phyloP scores from a whole-genome alignment of 2,113 vertebrate genomes.

The Saguinus imperator region DNA sequence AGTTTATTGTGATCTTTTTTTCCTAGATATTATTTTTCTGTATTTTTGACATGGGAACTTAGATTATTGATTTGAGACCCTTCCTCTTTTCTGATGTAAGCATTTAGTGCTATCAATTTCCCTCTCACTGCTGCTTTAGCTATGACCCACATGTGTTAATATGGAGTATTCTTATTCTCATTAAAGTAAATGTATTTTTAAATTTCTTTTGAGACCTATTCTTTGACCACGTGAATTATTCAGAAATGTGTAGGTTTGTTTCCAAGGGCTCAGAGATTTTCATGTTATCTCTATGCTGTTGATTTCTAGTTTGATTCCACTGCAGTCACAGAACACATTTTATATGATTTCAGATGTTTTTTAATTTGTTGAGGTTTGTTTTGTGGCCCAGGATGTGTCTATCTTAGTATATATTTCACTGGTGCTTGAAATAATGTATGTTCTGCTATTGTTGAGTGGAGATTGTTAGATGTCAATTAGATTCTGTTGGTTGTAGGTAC shows the following conservation, averaged over 20 bases:
- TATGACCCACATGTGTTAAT: neutral
- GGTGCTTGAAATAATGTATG: too few relatives aligned
- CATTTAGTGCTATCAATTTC: neutral
- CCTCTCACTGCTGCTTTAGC: neutral
- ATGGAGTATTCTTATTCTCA: neutral
- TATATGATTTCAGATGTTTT: too few relatives aligned
- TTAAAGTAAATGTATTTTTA: neutral
- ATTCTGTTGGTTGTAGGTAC: neutral
- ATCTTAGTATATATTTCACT: too few relatives aligned
- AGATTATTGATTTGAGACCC: neutral
- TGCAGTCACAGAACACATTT: too few relatives aligned
- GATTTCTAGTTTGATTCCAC: neutral
- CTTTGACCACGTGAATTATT: neutral
- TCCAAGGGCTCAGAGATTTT: neutral
- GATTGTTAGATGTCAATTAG: neutral
- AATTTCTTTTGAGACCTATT: neutral
- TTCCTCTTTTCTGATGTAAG: neutral
- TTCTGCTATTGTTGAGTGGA: too few relatives aligned
- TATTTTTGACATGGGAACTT: neutral
- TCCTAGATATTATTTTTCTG: neutral
- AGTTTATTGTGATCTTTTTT: neutral
- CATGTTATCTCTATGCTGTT: neutral
- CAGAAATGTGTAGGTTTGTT: neutral
- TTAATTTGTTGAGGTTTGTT: too few relatives aligned
- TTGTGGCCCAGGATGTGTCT: too few relatives aligned